Base-by-base conservation (phyloP, 2,113 vertebrate genomes). In the Cryptomyrus ogoouensis region DNA sequence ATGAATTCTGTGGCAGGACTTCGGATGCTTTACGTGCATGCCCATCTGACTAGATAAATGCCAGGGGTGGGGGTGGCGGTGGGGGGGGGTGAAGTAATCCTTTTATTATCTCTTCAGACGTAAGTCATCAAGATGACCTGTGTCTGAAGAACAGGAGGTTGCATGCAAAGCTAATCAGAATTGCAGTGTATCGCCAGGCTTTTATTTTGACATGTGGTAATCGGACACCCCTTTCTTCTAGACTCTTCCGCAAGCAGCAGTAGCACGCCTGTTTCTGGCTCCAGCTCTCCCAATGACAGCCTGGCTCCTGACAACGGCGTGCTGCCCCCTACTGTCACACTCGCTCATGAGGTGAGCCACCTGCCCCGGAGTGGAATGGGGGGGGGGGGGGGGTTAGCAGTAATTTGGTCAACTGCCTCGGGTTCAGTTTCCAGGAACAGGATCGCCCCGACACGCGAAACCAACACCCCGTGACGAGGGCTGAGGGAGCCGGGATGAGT, bases 221-320 rank as follows among this genome's bases (percentile, higher is more conserved):
- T 87, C 0, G 17, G 52, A 87, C 31, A 9, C 27, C 86, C 15
- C 49, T 6, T 87, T 87, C 86, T 56, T 87, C 27, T 95, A 98
- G 98, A 99, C 90, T 98, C 97, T 0, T 98, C 98, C 58, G 96
- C 97, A 4, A 97, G 97, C 92, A 97, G 97, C 89, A 97, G 97
- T 93, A 98, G 97, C 93, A 98, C 96, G 0, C 97, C 98, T 0
- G 97, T 96, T 0, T 99, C 98, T 0, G 97, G 97, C 62, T 96
- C 97, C 95, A 98, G 97, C 94, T 98, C 97, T 2, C 98, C 98
- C 86, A 98, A 97, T 1, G 97, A 98, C 96, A 98, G 97, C 89
- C 94, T 97, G n/a, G 93, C 95, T 0, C 91, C 95, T 0, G 97
- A 98, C 53, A 95, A 95, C 0, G 96, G 95, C 7, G 93, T 94